A percentile compares a stretch with the other conserved stretches of the same genome.
Evolutionary conservation across 1,140 invertebrate species (phyloP).

Genomic region (Meteorus sp.): DNA sequence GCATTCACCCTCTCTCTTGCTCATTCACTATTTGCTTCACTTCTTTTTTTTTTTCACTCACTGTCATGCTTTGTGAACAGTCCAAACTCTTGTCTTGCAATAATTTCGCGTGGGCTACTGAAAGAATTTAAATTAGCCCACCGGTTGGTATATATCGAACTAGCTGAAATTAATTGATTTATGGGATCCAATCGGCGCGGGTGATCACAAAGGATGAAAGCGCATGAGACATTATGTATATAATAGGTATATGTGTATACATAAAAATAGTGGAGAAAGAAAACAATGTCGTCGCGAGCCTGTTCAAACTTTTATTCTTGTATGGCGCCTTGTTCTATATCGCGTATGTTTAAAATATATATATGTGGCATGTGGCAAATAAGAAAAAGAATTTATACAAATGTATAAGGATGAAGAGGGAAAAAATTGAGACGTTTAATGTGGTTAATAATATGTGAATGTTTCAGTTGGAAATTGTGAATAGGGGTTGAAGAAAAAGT

Average conservation of each 20-base stretch:
- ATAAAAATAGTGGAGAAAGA: neutral
- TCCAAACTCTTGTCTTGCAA: conserved; percentile 15
- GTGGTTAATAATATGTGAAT: too few species aligned
- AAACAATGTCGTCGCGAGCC: conserved; percentile 2
- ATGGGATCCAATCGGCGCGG: conserved; percentile 41
- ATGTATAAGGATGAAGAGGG: too few species aligned
- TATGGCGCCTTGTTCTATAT: too few species aligned
- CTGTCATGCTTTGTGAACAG: neutral
- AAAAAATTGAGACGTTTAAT: too few species aligned
- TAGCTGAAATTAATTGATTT: conserved; percentile 59
- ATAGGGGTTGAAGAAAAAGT: too few species aligned
- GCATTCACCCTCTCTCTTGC: conserved; percentile 8
- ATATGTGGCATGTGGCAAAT: too few species aligned
- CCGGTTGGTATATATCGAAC: conserved; percentile 55
- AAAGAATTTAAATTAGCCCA: conserved; percentile 57
- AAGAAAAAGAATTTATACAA: too few species aligned
- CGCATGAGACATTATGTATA: neutral
- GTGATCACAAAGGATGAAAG: conserved; percentile 17
- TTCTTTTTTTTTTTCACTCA: neutral
- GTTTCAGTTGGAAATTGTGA: too few species aligned
- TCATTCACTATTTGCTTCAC: neutral
- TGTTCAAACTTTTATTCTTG: too few species aligned
- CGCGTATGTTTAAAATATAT: too few species aligned
- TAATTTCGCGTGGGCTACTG: conserved; percentile 38
- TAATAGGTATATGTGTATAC: conserved; percentile 1